Base-by-base conservation (phyloP, 2,113 vertebrate genomes). In the Lepus americanus region DNA sequence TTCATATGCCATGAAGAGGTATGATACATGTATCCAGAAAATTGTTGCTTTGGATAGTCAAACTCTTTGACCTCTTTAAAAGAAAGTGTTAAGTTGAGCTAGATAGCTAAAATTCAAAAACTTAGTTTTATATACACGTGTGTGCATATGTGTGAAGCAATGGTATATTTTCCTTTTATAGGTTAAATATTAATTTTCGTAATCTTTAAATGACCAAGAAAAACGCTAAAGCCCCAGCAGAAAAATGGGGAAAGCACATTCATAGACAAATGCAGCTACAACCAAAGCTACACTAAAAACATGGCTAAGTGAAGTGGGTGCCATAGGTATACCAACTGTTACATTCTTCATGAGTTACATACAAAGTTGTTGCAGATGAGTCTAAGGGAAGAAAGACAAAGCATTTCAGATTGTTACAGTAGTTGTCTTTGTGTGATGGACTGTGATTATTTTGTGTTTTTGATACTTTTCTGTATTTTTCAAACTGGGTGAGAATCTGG, bases 131-230 rank as follows among this genome's bases (percentile, higher is more conserved):
- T n/a, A 72, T 36, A 33, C 44, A 44, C 7, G 29, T 80, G 8
- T 72, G 17, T 36, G 10, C 49, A 29, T 87, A 25, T 87, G 20
- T 76, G 6, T 49, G 61, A 91, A 94, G 49, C n/a, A 16, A 3
- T 72, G 8, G 3, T 80, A 22, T 92, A 67, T 23, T 77, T 44
- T 44, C 20, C 20, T 53, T 85, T 80, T 76, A 70, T 12, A 23
- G 29, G 8, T 76, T 94, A 63, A 70, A 51, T 23, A 77, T 86
- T 89, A 25, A 23, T 85, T 94, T 96, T 87, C 22, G 9, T 83
- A 83, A 90, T 31, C n/a, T 61, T 4, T 51, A 80, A 76, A 76
- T 14, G 53, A 84, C 20, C n/a, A 80, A 85, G 86, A 67, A 77
- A 85, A 96, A 88, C 33, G n/a, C 20, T 66, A 63, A 80, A 82